Evolutionary conservation across 1,140 invertebrate species (phyloP).

Genomic region (Tribolium madens): DNA sequence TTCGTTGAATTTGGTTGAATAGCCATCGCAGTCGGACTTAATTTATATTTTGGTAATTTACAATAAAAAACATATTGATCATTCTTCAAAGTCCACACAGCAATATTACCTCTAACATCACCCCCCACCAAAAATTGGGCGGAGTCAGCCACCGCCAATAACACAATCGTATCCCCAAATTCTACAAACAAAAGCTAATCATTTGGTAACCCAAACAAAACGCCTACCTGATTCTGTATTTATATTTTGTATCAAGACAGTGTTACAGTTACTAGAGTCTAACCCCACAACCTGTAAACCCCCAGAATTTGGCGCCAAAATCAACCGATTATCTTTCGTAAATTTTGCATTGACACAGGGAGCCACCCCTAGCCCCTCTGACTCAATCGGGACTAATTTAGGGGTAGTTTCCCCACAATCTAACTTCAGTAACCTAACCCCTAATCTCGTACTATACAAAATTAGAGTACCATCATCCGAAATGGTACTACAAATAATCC

Average conservation of each 20-base stretch:
- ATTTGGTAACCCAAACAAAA: too few species aligned
- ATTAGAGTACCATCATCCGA: constrained; percentile 77
- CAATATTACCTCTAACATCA: constrained; percentile 72
- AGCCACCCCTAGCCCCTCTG: constrained; percentile 61
- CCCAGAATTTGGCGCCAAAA: constrained; percentile 55
- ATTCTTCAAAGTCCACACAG: constrained; percentile 69
- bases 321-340: constrained; percentile 56
- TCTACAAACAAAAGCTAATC: constrained; percentile 63
- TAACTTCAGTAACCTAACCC: constrained; percentile 77
- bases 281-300: constrained; percentile 57
- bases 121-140: constrained; percentile 73
- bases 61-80: constrained; percentile 68
- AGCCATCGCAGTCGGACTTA: constrained; percentile 74
- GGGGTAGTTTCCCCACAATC: constrained; percentile 66
- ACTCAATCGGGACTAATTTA: constrained; percentile 65
- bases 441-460: constrained; percentile 78
- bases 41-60: constrained; percentile 75
- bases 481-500: constrained; percentile 76
- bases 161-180: constrained; percentile 68
- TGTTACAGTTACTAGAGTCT: constrained; percentile 14
- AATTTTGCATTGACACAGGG: constrained; percentile 62
- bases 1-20: constrained; percentile 70
- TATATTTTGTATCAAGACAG: constrained; percentile 53
- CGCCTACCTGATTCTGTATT: constrained; percentile 44
- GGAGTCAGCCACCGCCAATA: constrained; percentile 70